These are phyloP conservation scores for Nannobrachium achirus DNA, from an alignment of 2,113 vertebrate genomes.

Conservation along the genomic window DNA sequence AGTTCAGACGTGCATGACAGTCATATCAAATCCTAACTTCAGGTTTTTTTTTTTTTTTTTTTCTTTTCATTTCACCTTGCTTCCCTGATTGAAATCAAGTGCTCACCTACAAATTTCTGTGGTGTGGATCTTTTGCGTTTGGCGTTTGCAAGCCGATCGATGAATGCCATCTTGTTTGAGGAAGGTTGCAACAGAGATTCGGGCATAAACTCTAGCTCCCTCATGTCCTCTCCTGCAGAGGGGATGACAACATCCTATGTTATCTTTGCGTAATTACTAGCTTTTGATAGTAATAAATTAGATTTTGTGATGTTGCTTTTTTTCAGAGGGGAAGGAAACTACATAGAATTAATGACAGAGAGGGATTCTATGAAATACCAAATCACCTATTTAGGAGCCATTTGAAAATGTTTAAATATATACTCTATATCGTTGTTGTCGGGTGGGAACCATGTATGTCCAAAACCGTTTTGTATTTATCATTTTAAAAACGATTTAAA, in stretches of 20 bases:
- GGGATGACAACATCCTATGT: conserved; percentile 48
- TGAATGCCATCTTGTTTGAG: conserved; percentile 90
- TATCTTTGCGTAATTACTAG: no score
- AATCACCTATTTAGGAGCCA: not conserved
- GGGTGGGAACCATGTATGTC: no score
- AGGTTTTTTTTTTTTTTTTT: no score
- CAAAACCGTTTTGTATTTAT: no score
- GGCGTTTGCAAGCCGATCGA: conserved; percentile 93
- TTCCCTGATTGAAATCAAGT: conserved; percentile 49
- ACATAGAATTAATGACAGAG: not conserved
- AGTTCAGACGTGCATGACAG: no score
- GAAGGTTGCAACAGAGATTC: conserved; percentile 89
- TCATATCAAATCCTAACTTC: no score
- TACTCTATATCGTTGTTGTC: not conserved
- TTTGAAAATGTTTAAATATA: no score
- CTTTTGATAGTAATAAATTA: no score
- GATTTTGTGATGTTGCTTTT: not conserved
- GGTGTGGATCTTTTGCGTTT: conserved; percentile 96
- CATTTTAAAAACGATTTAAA: no score
- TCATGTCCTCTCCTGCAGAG: conserved; percentile 88
- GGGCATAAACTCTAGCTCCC: conserved; percentile 90
- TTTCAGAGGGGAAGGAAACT: not conserved
- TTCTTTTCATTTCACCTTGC: conserved; percentile 35
- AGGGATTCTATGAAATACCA: not conserved
- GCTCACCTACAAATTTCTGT: conserved; percentile 97